Conservation (phyloP, 1,140 invertebrate species). For the Drosophila arawakana region DNA sequence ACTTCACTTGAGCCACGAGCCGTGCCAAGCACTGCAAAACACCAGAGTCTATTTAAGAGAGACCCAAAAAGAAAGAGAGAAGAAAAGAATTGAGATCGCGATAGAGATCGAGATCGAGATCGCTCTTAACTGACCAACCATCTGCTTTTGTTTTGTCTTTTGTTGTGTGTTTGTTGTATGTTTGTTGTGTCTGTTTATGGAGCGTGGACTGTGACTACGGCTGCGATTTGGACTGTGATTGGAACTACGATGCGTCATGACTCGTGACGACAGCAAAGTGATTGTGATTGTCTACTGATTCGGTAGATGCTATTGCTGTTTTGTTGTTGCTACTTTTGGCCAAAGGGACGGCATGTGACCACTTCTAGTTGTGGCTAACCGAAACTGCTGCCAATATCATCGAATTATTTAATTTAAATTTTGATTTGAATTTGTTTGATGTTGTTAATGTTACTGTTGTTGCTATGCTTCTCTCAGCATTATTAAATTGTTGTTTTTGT, state of each 20-base stretch:
- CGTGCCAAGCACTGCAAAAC: constrained; percentile 32
- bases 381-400: constrained; percentile 47
- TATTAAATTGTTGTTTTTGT: constrained; percentile 47
- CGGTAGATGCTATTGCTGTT: constrained; percentile 25
- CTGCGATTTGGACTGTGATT: constrained; percentile 8
- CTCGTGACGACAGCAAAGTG: constrained; percentile 37
- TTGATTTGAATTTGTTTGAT: constrained; percentile 75
- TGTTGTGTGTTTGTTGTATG: constrained; percentile 22
- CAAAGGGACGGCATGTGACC: constrained; percentile 50
- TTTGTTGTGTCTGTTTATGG: constrained; percentile 25
- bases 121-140: constrained; percentile 35
- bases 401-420: constrained; percentile 79
- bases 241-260: constrained; percentile 21
- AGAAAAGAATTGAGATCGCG: constrained; percentile 6
- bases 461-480: constrained; percentile 31
- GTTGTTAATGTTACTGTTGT: constrained; percentile 55
- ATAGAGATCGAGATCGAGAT: constrained; percentile 11
- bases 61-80: constrained; percentile 12
- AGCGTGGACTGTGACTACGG: constrained; percentile 9
- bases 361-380: constrained; percentile 54
- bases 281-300: constrained; percentile 33
- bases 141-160: constrained; percentile 37
- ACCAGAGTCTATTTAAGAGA: constrained; percentile 23
- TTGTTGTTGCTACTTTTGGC: constrained; percentile 32
- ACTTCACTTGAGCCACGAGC: constrained; percentile 57